Base-by-base conservation (phyloP, 2,797 vertebrate species). In the Helostoma temminkii region DNA sequence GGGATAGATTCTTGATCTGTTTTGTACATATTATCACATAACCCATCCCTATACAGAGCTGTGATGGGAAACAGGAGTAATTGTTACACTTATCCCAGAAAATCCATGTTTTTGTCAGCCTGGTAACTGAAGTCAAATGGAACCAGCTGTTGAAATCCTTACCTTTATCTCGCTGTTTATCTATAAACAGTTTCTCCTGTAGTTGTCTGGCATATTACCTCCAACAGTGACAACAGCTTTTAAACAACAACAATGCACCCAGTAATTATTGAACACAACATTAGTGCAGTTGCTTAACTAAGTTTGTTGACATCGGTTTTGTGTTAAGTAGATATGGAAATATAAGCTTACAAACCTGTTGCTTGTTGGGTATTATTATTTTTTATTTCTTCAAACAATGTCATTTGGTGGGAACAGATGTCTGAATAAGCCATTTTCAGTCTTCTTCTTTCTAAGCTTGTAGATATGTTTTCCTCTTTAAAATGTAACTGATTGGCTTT, bases 261-360 rank as follows among this genome's bases (percentile, higher is more conserved):
- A n/a, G 26, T 66, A 36, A 60, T 66, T 54, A 48, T 67, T 61
- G 7, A 15, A 28, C 15, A 24, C 11, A 21, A 15, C 8, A 12
- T 52, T 0, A 25, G 12, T 24, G 1, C 15, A 21, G 9, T 46
- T 2, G 3, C 5, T 48, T 11, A 19, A 16, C 36, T 36, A 2
- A 45, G 9, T 9, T 15, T 42, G 46, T 28, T 48, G 16, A 32
- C 25, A 50, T 8, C 10, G 25, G 41, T 39, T 16, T 39, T 41
- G 16, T 18, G 37, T 41, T 41, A 4, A 19, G n/a, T 19, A 43
- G n/a, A 19, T 43, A 43, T 19, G n/a, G n/a, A 43, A 43, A 19
- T 41, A 41, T n/a, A 39, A 6, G 15, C 15, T 32, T 32, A 5
- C 9, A 15, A 16, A 39, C 37, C 15, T 39, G 14, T 39, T 16